Base-by-base conservation (phyloP, 2,113 vertebrate genomes). In the Pyxicephalus adspersus region DNA sequence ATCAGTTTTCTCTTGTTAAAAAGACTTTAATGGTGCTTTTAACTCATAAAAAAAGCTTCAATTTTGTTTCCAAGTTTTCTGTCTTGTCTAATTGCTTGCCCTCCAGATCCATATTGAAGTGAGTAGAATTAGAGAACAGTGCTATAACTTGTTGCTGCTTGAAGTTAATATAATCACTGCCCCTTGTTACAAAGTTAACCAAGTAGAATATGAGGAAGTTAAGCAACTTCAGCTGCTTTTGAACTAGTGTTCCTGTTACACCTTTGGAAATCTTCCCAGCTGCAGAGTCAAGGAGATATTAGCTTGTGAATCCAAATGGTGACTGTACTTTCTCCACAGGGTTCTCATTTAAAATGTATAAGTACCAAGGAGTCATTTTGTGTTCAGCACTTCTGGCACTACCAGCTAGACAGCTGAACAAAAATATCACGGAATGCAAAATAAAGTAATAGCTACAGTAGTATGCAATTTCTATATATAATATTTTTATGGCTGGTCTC, bases 91-190 rank as follows among this genome's bases (percentile, higher is more conserved):
- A 94, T 88, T 93, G 95, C 90, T 90, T 95, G 83, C 96, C 95
- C 85, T 98, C 96, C 71, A 95, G 96, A 89, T 96, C 95, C 97
- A 98, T 99, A 87, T 83, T 73, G 83, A 73, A 50, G 78, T 31
- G 20, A 71, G 72, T n/a, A 38, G 26, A 65, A 81, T 61, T 29
- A 13, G 22, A 63, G 50, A 17, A 18, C 38, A 54, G 7, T 74
- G 60, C 9, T 54, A 28, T 81, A 50, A 50, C 55, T 52, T 45
- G n/a, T n/a, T n/a, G 38, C 79, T 74, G 55, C 17, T 20, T 57
- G 79, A 28, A 74, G 79, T 31, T 74, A 23, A 73, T 25, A 23
- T 74, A 61, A 11, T 55, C n/a, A n/a, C 68, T 73, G 64, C 28
- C 28, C 5, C 70, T n/a, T 65, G 51, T 64, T 66, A 57, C 76